Conservation (phyloP, 2,113 vertebrate species). For the Elanoides forficatus region DNA sequence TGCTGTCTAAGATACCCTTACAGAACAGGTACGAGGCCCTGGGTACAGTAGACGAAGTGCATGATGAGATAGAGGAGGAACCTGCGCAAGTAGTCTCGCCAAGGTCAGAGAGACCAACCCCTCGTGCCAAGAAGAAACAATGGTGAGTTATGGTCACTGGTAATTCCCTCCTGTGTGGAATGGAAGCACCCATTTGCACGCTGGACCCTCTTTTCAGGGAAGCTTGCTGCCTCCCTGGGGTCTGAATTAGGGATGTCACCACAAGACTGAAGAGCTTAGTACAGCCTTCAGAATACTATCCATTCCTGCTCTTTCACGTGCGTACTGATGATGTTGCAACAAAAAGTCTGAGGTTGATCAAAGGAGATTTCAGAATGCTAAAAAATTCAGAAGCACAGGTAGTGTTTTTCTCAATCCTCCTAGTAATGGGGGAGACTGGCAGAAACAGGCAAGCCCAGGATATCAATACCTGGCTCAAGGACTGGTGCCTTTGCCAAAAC, state of each 20-base stretch:
- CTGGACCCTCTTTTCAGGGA: background rate
- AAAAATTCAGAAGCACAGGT: background rate
- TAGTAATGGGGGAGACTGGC: background rate
- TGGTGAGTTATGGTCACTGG: background rate
- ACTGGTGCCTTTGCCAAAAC: background rate
- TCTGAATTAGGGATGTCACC: background rate
- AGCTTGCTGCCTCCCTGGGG: background rate
- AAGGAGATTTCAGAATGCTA: background rate
- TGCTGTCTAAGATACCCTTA: background rate
- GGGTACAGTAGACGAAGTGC: background rate
- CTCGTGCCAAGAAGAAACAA: background rate
- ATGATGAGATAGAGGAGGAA: background rate
- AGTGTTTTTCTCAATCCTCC: background rate
- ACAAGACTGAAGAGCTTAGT: background rate
- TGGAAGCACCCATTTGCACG: background rate
- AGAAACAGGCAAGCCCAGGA: background rate
- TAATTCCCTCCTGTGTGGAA: background rate
- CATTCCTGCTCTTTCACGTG: background rate
- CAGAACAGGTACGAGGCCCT: background rate
- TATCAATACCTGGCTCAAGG: background rate
- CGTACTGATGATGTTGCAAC: background rate
- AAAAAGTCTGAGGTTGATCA: background rate
- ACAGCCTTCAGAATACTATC: background rate
- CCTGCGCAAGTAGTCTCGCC: background rate
- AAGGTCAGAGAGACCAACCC: background rate